Evolutionary conservation across 2,797 vertebrate species (phyloP).

Genomic region (Lophius americanus): DNA sequence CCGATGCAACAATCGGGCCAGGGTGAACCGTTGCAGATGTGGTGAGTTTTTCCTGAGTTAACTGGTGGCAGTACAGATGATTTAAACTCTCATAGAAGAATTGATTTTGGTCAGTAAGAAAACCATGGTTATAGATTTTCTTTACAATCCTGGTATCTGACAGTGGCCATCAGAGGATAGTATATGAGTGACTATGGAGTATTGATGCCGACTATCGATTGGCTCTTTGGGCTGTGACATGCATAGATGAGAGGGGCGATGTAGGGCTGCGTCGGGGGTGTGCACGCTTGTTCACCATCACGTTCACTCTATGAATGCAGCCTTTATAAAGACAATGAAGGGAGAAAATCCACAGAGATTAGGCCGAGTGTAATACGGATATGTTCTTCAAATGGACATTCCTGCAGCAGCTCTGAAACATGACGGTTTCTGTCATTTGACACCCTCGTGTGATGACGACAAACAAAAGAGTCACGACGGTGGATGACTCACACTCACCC

Average conservation of each 20-base stretch:
- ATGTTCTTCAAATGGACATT: constrained; percentile 51
- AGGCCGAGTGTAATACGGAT: constrained; percentile 23
- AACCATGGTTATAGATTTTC: constrained; percentile 48
- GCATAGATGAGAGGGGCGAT: constrained; percentile 41
- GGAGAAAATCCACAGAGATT: constrained; percentile 50
- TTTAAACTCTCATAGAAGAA: constrained; percentile 54
- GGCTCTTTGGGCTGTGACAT: constrained; percentile 37
- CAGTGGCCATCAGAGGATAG: constrained; percentile 37
- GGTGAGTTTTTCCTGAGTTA: constrained; percentile 23
- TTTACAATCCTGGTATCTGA: constrained; percentile 26
- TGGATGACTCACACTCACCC: background rate
- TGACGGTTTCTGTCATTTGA: constrained; percentile 20
- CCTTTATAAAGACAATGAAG: constrained; percentile 22
- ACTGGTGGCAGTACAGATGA: constrained; percentile 36
- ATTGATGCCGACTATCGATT: constrained; percentile 59
- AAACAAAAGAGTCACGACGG: background rate
- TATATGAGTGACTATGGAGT: constrained; percentile 57
- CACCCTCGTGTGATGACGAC: background rate
- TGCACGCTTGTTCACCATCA: background rate
- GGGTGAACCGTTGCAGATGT: constrained; percentile 10
- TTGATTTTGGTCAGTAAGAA: constrained; percentile 61
- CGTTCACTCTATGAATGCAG: constrained; percentile 15
- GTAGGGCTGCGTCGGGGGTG: background rate
- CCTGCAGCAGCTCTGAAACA: constrained; percentile 12
- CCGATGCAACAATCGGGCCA: constrained; percentile 31